Percentiles rank a stretch among this genome's conserved stretches.
Evolutionary conservation across 2,113 vertebrate genomes (phyloP).

Genomic region (Dryoscopus gambensis): DNA sequence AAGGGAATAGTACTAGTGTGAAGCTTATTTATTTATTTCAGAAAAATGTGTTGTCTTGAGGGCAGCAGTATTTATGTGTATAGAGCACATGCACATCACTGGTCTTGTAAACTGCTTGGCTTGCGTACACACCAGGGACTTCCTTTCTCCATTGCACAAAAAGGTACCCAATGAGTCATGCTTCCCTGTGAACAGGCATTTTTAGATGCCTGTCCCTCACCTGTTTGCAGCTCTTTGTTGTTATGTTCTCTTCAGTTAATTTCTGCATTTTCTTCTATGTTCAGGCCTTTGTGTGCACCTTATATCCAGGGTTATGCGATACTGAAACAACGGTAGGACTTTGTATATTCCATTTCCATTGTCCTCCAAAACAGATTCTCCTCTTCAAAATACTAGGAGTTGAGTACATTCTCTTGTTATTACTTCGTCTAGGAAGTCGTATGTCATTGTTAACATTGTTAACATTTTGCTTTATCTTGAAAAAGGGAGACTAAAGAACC

Average conservation of each 20-base stretch:
- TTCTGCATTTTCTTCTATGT: not conserved
- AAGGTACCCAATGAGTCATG: not conserved
- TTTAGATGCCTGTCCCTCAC: not conserved
- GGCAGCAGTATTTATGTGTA: not conserved
- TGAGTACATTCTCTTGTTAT: not conserved
- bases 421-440: not conserved
- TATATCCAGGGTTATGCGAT: rapidly evolving
- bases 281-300: not conserved
- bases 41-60: not conserved
- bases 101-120: not conserved
- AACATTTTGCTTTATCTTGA: not conserved
- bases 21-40: not conserved
- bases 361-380: not conserved
- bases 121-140: not conserved
- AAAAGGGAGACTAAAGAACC: not conserved
- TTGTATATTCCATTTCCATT: not conserved
- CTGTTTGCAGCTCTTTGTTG: not conserved
- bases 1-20: not conserved
- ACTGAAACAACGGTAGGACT: not conserved
- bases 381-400: not conserved
- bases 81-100: rapidly evolving
- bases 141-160: not conserved
- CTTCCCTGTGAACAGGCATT: not conserved
- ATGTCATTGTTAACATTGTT: not conserved
- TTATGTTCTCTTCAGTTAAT: not conserved